These are phyloP conservation scores for Micromys minutus DNA, from an alignment of 2,113 vertebrate genomes.

Conservation along the genomic window DNA sequence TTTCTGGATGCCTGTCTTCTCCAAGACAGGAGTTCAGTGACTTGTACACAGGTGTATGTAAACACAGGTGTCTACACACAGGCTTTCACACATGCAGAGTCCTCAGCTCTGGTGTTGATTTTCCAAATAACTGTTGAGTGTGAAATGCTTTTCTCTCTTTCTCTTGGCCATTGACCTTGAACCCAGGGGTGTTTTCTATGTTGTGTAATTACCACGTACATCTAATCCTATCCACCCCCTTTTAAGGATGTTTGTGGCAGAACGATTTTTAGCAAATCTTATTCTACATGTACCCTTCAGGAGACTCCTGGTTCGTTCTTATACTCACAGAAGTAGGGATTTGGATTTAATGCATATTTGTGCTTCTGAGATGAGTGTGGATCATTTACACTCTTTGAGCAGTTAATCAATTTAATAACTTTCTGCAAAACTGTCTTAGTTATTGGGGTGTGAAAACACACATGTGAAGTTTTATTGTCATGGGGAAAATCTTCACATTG, in stretches of 20 bases:
- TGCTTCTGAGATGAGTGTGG: conserved; percentile 32
- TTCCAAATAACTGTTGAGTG: background rate
- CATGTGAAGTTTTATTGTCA: conserved; percentile 79
- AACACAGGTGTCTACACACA: background rate
- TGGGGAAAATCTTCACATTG: conserved; percentile 69
- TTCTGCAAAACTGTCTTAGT: conserved; percentile 76
- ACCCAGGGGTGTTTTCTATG: background rate
- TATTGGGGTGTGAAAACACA: conserved; percentile 80
- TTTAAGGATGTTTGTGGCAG: background rate
- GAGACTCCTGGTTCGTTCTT: background rate
- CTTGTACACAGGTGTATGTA: background rate
- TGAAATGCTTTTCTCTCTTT: background rate
- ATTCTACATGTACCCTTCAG: background rate
- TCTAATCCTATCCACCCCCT: fast-evolving
- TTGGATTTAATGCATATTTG: conserved; percentile 50
- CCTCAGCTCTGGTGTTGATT: background rate
- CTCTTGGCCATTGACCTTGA: background rate
- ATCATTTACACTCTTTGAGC: conserved; percentile 64
- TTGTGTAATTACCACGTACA: fast-evolving
- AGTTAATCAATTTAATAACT: conserved; percentile 81
- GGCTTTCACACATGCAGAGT: background rate
- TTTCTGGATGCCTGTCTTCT: too few relatives aligned
- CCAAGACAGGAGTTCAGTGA: background rate
- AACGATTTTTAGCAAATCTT: background rate
- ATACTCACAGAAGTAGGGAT: conserved; percentile 27